phyloP scores from a whole-genome alignment of 2,797 vertebrate genomes.

The Acestrorhynchus altus region DNA sequence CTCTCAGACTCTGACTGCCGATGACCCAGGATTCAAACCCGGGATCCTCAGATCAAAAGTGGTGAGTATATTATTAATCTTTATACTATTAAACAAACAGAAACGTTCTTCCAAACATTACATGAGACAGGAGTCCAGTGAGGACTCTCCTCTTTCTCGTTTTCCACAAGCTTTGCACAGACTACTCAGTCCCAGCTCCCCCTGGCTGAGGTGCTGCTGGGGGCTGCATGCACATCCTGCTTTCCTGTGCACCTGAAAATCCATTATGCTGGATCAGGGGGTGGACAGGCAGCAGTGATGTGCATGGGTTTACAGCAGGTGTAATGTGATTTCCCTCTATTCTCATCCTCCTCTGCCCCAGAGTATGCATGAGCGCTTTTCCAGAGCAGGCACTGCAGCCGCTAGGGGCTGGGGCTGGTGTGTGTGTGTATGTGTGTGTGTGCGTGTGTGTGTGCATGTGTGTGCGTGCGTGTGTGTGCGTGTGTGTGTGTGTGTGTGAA shows the following conservation, averaged over 20 bases:
- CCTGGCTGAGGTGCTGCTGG: constrained; percentile 53
- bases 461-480: not conserved
- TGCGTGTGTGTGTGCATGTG: not conserved
- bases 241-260: constrained; percentile 66
- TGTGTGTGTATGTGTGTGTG: constrained; percentile 9
- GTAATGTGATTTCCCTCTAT: constrained; percentile 58
- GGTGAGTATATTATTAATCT: too few species aligned
- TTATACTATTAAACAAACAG: too few species aligned
- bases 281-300: constrained; percentile 49
- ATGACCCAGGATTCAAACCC: too few species aligned
- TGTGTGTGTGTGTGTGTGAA: constrained; percentile 5
- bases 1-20: too few species aligned
- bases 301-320: constrained; percentile 56
- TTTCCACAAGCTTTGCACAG: not conserved
- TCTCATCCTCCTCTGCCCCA: constrained; percentile 42
- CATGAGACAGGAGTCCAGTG: not conserved
- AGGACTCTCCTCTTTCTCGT: not conserved
- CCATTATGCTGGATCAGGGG: constrained; percentile 66
- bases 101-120: not conserved
- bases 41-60: too few species aligned
- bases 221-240: constrained; percentile 59
- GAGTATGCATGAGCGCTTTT: constrained; percentile 13
- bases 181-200: constrained; percentile 57
- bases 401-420: constrained; percentile 54
- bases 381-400: constrained; percentile 6